Conservation (phyloP, 1,140 invertebrate genomes). For the Eueides isabella region DNA sequence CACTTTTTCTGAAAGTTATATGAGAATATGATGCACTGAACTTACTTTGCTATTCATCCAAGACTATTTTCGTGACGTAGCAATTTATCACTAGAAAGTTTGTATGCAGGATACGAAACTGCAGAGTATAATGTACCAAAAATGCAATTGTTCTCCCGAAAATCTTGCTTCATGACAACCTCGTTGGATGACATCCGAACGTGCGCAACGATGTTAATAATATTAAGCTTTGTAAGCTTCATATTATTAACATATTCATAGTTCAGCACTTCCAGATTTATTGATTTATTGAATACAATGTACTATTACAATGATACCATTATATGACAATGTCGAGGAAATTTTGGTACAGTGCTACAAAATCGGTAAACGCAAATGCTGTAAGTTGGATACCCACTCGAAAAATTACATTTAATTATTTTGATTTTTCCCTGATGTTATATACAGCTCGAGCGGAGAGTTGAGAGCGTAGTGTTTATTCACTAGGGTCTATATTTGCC, state of each 20-base stretch:
- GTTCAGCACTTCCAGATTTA: not conserved
- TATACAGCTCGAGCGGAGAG: no score
- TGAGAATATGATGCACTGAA: not conserved
- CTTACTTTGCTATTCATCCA: slow-evolving; percentile 19
- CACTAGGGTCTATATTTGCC: no score
- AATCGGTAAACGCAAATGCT: no score
- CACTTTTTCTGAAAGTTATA: no score
- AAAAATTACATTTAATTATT: no score
- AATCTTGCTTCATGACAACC: not conserved
- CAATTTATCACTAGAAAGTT: slow-evolving; percentile 47
- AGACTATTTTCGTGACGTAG: slow-evolving; percentile 40
- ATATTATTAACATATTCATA: not conserved
- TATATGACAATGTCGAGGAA: not conserved
- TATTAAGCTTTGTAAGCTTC: no score
- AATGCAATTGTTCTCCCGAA: not conserved
- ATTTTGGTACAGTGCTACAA: no score
- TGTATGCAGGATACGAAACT: slow-evolving; percentile 37
- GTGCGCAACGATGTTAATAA: not conserved
- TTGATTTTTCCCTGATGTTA: no score
- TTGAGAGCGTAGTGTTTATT: no score
- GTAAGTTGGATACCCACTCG: no score
- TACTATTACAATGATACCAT: not conserved
- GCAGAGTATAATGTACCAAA: slow-evolving; percentile 26
- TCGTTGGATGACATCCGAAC: not conserved
- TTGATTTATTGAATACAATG: not conserved